Evolutionary conservation across 1,140 invertebrate genomes (phyloP), one percentile per base, ranked within the genome.

Genomic region (Lineus longissimus): DNA sequence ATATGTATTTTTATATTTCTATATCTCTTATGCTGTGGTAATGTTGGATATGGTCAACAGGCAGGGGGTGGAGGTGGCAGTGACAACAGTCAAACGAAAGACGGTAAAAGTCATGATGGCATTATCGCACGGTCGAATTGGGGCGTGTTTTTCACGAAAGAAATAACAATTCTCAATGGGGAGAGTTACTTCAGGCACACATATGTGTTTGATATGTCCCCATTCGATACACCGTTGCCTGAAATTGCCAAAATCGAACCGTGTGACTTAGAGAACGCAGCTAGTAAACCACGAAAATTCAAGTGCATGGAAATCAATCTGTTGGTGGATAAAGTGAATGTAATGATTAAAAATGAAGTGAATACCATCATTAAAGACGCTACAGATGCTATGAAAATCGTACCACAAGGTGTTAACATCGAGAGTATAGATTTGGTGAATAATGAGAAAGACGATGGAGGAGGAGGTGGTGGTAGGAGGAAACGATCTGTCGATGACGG

Each of bases 271-370:
- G 47, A 51, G n/a, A n/a, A 51, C 25, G 47, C 47, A 9, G n/a
- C 47, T 7, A 51, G 47, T n/a, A 51, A 7, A n/a, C 47, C 47
- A 7, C 6, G 47, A 27, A 51, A 51, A 51, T 51, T 51, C 47
- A 51, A 51, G 25, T 51, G 47, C 47, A 51, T 51, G 47, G 47
- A 51, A 51, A 51, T 51, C n/a, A 51, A 51, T n/a, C 6, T 51
- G n/a, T n/a, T 51, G 47, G 47, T 51, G 47, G 47, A 51, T n/a
- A 51, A 51, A n/a, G 47, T 51, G 6, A 51, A 51, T 27, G 6
- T 23, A n/a, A 51, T 4, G 47, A 51, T 51, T 7, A 51, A 51
- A 51, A 51, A 51, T n/a, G 47, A 51, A 51, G 47, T 51, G 47
- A 51, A 51, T n/a, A n/a, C 6, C 6, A 51, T 51, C 47, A 51